Conservation (phyloP, 2,113 vertebrate genomes). For the Gambusia affinis region DNA sequence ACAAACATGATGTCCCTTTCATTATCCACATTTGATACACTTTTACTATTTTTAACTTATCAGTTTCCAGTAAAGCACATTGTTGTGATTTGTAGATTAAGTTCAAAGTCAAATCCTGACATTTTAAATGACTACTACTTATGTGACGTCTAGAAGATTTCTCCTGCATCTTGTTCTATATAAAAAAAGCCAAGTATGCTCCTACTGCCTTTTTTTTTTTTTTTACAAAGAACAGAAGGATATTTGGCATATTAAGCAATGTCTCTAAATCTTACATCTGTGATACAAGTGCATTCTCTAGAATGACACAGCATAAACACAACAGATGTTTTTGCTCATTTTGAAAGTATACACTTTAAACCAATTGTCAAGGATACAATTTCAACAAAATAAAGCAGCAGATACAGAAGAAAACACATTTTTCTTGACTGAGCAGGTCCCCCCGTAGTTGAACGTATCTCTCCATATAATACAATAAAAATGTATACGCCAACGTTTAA, state of each 20-base stretch:
- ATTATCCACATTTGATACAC: background rate
- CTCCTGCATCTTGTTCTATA: slow-evolving; percentile 5
- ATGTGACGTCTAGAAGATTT: slow-evolving; percentile 6
- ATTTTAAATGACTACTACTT: slow-evolving; percentile 22
- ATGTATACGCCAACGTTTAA: background rate
- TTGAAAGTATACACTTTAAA: slow-evolving; percentile 19
- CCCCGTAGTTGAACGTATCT: background rate
- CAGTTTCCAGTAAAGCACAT: slow-evolving; percentile 5
- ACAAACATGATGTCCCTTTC: slow-evolving; percentile 18
- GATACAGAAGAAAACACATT: background rate
- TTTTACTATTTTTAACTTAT: background rate
- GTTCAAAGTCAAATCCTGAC: slow-evolving; percentile 2
- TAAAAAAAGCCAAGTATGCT: background rate
- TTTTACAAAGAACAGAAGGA: slow-evolving; percentile 7
- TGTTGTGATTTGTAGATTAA: slow-evolving; percentile 8
- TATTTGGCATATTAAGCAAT: slow-evolving; percentile 36
- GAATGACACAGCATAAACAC: slow-evolving; percentile 7
- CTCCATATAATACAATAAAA: background rate
- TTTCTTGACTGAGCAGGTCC: background rate
- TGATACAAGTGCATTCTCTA: slow-evolving; percentile 12
- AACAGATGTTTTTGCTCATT: slow-evolving; percentile 3
- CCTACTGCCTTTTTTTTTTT: too few species aligned
- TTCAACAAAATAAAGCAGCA: background rate
- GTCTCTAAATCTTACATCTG: slow-evolving; percentile 31
- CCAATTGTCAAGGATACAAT: slow-evolving; percentile 6